These are phyloP conservation scores for Sminthurinus aureus DNA, from an alignment of 2,888 invertebrate species.

Conservation along the genomic window DNA sequence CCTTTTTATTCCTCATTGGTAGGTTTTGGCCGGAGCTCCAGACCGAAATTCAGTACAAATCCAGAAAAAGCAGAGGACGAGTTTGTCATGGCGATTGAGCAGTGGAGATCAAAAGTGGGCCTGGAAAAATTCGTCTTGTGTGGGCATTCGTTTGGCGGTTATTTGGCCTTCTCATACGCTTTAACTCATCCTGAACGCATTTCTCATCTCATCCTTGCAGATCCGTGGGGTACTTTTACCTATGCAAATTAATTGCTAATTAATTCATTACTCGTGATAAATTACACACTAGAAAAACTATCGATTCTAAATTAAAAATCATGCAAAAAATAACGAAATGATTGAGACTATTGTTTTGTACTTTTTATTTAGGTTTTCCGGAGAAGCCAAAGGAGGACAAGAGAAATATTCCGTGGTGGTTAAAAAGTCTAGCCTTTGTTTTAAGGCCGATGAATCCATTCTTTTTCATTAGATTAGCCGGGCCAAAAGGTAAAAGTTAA, in stretches of 20 bases:
- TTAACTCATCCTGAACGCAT: slow-evolving; percentile 70
- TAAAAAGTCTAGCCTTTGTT: slow-evolving; percentile 75
- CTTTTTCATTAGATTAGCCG: slow-evolving; percentile 85
- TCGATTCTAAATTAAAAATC: slow-evolving; percentile 61
- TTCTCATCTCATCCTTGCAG: slow-evolving; percentile 89
- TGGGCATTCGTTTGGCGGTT: slow-evolving; percentile 69
- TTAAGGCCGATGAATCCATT: slow-evolving; percentile 84
- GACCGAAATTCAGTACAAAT: slow-evolving; percentile 66
- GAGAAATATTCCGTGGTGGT: slow-evolving; percentile 84
- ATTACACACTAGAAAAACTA: slow-evolving; percentile 62
- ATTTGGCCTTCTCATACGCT: slow-evolving; percentile 65
- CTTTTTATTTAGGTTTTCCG: no score
- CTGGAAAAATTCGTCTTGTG: slow-evolving; percentile 68
- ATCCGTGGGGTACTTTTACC: slow-evolving; percentile 78
- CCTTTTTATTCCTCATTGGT: background rate
- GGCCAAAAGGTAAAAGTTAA: slow-evolving; percentile 79
- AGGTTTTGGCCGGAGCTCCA: slow-evolving; percentile 68
- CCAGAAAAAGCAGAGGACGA: slow-evolving; percentile 66
- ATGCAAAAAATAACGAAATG: no score
- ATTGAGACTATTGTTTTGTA: no score
- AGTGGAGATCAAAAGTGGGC: slow-evolving; percentile 67
- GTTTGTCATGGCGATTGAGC: slow-evolving; percentile 68
- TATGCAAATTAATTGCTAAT: no score
- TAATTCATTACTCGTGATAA: no score
- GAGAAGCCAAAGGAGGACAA: slow-evolving; percentile 63